phyloP scores from a whole-genome alignment of 2,113 vertebrate genomes.

The Hepsetus odoe region DNA sequence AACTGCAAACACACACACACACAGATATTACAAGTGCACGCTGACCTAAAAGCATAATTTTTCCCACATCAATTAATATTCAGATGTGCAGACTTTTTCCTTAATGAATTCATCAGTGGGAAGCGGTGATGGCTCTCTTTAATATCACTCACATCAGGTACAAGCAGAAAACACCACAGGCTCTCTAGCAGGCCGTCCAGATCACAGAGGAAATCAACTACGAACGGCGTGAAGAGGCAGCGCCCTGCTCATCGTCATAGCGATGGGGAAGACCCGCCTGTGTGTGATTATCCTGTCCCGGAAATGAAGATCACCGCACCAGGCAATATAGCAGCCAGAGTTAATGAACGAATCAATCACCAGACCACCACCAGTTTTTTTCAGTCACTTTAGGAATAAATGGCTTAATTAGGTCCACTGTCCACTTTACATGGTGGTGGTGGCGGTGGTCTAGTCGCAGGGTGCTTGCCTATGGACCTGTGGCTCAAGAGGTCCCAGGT shows the following conservation, averaged over 20 bases:
- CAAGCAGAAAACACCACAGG: background rate
- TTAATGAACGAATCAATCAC: too few relatives aligned
- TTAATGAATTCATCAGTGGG: background rate
- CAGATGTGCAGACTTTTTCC: background rate
- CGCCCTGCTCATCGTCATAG: background rate
- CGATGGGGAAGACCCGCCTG: background rate
- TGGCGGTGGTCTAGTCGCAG: too few relatives aligned
- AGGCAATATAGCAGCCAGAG: too few relatives aligned
- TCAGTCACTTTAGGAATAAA: too few relatives aligned
- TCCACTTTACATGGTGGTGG: too few relatives aligned
- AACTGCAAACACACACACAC: background rate
- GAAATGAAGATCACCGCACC: background rate
- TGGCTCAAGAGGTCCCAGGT: too few relatives aligned
- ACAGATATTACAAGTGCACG: constrained; percentile 10
- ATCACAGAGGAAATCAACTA: background rate
- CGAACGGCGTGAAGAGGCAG: background rate
- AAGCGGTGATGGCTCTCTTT: background rate
- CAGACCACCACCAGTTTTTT: too few relatives aligned
- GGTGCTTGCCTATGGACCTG: too few relatives aligned
- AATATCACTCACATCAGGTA: background rate
- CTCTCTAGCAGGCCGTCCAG: background rate
- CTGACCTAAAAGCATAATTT: constrained; percentile 28
- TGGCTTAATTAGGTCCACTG: too few relatives aligned
- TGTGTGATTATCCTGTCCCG: background rate
- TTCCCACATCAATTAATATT: constrained; percentile 3